These are phyloP conservation scores for Pycnonotus jocosus DNA, from an alignment of 2,113 vertebrate species.

Conservation along the genomic window DNA sequence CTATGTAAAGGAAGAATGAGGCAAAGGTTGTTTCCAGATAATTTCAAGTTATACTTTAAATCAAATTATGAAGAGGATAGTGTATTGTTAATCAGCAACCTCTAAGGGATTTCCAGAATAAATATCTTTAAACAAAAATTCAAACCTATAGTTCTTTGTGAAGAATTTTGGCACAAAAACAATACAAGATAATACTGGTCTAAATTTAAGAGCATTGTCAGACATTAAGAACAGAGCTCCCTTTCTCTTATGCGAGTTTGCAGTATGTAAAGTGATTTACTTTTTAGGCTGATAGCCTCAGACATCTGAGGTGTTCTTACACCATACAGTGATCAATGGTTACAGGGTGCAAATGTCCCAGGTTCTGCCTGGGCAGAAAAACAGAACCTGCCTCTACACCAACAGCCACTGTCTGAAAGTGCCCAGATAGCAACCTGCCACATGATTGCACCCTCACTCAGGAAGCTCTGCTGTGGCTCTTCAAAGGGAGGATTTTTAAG, in stretches of 20 bases:
- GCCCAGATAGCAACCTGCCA: neutral
- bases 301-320: neutral
- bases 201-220: neutral
- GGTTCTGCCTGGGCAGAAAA: neutral
- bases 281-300: neutral
- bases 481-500: neutral
- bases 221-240: neutral
- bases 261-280: neutral
- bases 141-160: neutral
- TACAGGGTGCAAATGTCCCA: neutral
- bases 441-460: neutral
- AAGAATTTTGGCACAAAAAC: neutral
- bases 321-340: neutral
- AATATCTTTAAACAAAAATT: neutral
- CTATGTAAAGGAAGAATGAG: neutral
- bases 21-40: neutral
- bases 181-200: neutral
- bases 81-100: neutral
- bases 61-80: neutral
- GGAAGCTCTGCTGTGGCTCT: neutral
- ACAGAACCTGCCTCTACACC: neutral
- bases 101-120: slow-evolving; percentile 4
- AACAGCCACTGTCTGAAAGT: neutral
- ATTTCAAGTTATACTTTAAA: slow-evolving; percentile 17
- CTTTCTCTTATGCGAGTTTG: neutral